Base-by-base conservation (phyloP, 2,113 vertebrate species). In the Phoxinus phoxinus region DNA sequence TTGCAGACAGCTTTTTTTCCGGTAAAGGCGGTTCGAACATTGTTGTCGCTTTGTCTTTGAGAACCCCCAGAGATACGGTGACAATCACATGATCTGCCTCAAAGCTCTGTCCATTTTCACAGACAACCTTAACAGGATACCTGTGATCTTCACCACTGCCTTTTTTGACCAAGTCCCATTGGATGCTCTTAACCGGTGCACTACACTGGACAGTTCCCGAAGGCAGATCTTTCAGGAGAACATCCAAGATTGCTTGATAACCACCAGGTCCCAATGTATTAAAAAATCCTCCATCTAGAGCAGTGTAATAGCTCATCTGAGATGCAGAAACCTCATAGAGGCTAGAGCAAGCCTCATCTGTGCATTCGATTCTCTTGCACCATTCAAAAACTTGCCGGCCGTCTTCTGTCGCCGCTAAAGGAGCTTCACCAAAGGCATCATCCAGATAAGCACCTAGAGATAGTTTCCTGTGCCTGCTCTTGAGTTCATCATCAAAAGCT, bases 341-440 rank as follows among this genome's bases (percentile, higher is more conserved):
- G 23, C 91, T 92, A 69, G 91, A 88, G 56, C 88, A 75, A 35
- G 91, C 92, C 63, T 92, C 91, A 3, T 93, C 91, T 11, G 91
- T 86, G 51, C 92, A 92, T 73, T 91, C 91, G 8, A 11, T 75
- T 61, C 91, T 88, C 48, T 93, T 93, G 81, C 91, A 93, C 92
- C 92, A 93, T 81, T 93, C 91, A 65, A 87, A 93, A n/a, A 93
- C 76, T 23, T 72, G 85, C 27, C 51, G 48, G n/a, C 27, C 78
- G 15, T 86, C 86, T 76, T 87, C 41, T 9, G 75, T 56, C 2
- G 23, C 27, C 2, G 77, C 81, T 74, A 90, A 32, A 30, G n/a
- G 19, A 2, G 78, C 85, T 41, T 77, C 53, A 9, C 37, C 27
- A 76, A 90, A 92, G 30, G 86, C 87, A 15, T 81, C 59, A 35